phyloP scores from a whole-genome alignment of 2,113 vertebrate genomes.

The Stomatorhinus ivindoensis region DNA sequence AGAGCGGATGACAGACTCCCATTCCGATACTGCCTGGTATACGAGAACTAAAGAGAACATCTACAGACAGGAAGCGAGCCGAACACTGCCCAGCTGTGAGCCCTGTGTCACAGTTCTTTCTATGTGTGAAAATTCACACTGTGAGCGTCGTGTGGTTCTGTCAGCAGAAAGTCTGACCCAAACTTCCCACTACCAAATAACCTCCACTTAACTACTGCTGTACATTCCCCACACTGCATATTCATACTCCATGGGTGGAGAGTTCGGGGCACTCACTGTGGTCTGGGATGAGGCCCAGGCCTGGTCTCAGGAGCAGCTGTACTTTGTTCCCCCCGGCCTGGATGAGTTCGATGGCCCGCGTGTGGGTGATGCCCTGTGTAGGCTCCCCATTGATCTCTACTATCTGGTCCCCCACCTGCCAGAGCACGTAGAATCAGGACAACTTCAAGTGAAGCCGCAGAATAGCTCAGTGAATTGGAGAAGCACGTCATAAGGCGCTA shows the following conservation, averaged over 20 bases:
- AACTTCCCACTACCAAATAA: background rate
- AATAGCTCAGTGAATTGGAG: background rate
- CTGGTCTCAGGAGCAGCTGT: conserved; percentile 81
- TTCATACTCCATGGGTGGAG: background rate
- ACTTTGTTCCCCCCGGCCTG: conserved; percentile 90
- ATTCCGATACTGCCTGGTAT: background rate
- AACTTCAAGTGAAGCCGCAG: background rate
- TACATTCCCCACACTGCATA: background rate
- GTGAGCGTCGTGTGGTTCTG: background rate
- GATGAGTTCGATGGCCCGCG: conserved; percentile 93
- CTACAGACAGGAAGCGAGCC: background rate
- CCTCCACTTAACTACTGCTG: background rate
- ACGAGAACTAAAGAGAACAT: background rate
- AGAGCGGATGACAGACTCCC: background rate
- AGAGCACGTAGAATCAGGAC: conserved; percentile 12
- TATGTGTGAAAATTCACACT: background rate
- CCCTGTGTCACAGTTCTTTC: background rate
- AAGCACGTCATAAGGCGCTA: background rate
- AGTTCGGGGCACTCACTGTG: conserved; percentile 66
- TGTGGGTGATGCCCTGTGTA: conserved; percentile 96
- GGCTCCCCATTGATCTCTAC: conserved; percentile 97
- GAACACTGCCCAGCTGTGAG: background rate
- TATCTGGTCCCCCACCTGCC: conserved; percentile 94
- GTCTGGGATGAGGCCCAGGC: conserved; percentile 87
- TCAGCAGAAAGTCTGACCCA: background rate